These are phyloP conservation scores for Ammodytes dubius DNA, from an alignment of 2,113 vertebrate species.

Conservation along the genomic window DNA sequence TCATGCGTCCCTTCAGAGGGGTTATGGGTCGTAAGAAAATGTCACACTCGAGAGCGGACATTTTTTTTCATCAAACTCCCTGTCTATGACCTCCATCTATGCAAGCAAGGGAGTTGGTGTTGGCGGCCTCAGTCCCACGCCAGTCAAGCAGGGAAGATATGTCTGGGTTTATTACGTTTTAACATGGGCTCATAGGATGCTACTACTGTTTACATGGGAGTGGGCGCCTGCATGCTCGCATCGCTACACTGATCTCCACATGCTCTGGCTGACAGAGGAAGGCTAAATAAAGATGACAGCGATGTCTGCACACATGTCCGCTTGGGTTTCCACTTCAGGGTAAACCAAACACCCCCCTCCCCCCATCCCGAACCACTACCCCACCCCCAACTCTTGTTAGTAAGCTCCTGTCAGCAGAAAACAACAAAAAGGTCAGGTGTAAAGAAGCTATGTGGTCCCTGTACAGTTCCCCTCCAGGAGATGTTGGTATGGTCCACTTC, in stretches of 20 bases:
- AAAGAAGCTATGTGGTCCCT: conserved; percentile 51
- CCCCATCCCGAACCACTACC: neutral
- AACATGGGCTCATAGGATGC: conserved; percentile 44
- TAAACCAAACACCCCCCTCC: conserved; percentile 12
- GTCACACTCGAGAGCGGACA: conserved; percentile 51
- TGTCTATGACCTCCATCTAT: conserved; percentile 50
- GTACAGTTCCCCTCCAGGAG: conserved; percentile 55
- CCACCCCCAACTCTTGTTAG: conserved; percentile 44
- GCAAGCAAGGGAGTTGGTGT: conserved; percentile 30
- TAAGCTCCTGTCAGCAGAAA: conserved; percentile 48
- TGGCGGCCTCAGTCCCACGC: conserved; percentile 19
- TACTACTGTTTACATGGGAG: conserved; percentile 65
- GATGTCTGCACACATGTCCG: conserved; percentile 59
- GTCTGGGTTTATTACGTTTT: conserved; percentile 49
- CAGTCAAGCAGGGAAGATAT: neutral
- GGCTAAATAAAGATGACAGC: conserved; percentile 81
- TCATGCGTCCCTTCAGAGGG: conserved; percentile 32
- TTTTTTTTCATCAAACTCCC: conserved; percentile 57
- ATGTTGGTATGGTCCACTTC: conserved; percentile 67
- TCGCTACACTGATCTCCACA: conserved; percentile 67
- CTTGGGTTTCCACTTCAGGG: conserved; percentile 61
- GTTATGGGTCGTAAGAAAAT: conserved; percentile 35
- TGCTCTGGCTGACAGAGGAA: conserved; percentile 59
- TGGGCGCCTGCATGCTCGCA: conserved; percentile 17
- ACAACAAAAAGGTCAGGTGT: conserved; percentile 72